Base-by-base conservation (phyloP, 2,888 invertebrate genomes). In the Meganola albula region DNA sequence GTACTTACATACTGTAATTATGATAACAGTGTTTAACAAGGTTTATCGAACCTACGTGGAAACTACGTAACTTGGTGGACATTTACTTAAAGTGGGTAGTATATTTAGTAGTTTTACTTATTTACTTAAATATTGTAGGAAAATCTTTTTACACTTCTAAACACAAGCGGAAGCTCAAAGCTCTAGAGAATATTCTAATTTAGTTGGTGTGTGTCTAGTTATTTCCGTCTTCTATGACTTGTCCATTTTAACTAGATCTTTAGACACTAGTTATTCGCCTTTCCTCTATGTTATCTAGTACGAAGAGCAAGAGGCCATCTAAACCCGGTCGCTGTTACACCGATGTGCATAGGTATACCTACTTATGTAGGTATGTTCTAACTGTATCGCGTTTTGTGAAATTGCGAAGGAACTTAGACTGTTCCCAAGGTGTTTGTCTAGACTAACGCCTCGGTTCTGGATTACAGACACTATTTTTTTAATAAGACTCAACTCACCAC, bases 141-240 rank as follows among this genome's bases (percentile, higher is more conserved):
- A 12, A 24, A 25, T 13, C 21, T 7, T n/a, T 25, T 22, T 24
- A 37, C 51, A 55, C 53, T 57, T 55, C 47, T 52, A 64, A 67
- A 53, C 44, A 50, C 63, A 64, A 74, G 62, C 63, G 60, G 65
- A 69, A 75, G 64, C 65, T 70, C 58, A 59, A 72, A 73, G 52
- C 74, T 69, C 71, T 55, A 61, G 71, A 67, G 73, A 74, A 63
- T 75, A 77, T 74, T 79, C 74, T 78, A 79, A 83, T 76, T 82
- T 74, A 65, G 74, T 73, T 67, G 64, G 69, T 60, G 72, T 71
- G 69, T 68, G 68, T 74, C 68, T 76, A 73, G 78, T 75, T 80
- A 77, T 79, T 77, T 75, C 70, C 72, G 76, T 77, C 75, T 71
- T 61, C 50, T 45, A 40, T 50, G 56, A 60, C 53, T 47, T 54